Base-by-base conservation (phyloP, 37 sponge, comb jelly and placozoan genomes). In the Petrosia ficiformis region DNA sequence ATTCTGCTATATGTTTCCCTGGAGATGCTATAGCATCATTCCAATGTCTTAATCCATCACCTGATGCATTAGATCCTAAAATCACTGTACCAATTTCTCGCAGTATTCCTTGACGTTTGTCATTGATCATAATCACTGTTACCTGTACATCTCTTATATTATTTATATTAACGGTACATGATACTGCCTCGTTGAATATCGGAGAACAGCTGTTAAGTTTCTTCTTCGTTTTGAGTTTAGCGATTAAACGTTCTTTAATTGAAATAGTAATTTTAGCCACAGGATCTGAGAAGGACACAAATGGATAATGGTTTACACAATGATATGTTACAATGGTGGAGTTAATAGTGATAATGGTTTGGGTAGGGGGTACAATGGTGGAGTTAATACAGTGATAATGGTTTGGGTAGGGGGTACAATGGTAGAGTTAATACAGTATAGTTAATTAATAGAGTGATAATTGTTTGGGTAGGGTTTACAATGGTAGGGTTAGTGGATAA, bases 1-100 rank as follows among this genome's bases (percentile, higher is more conserved):
- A 87, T 60, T 87, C 88, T 37, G 88, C 82, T 38, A 87, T 87
- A 36, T 61, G 88, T 33, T 81, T 87, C 32, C 82, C 82, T 0
- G 82, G 82, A 28, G 81, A 38, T 24, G 82, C 78, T 57, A 87
- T 19, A 38, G 77, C 73, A 58, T 87, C 88, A 67, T 71, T 87
- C 88, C 88, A 87, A 36, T 87, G 88, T 26, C 88, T 63, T 28
- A 77, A 82, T 63, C 68, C 77, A 43, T 87, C 82, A 10, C 82
- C 88, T 1, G 58, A 4, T 29, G 67, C 39, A 25, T 77, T 73
- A 57, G 69, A 21, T 41, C 77, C 76, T 10, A 87, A 42, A 11
- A 60, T 77, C 37, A 87, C 67, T 35, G 41, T 57, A 65, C 88
- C 88, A 11, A 87, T 60, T 30, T 77, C 82, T 59, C 60, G 59